Evolutionary conservation across 2,797 vertebrate species (phyloP).

Genomic region (Rhabdomys pumilio): DNA sequence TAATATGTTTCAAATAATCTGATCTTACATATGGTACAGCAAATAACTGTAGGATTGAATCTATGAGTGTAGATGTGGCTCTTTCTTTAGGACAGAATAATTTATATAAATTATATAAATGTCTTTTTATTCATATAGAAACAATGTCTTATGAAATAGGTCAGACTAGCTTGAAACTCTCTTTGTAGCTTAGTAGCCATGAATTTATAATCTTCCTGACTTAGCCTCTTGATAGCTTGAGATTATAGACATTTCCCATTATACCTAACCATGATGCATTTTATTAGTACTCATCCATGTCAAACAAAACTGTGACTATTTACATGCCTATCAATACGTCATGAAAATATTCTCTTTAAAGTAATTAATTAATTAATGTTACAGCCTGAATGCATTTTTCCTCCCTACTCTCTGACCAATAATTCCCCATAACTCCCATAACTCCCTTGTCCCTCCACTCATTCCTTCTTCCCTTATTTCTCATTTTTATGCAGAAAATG

Average conservation of each 20-base stretch:
- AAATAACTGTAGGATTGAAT: background rate
- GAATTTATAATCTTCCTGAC: too few relatives aligned
- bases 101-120: slow-evolving; percentile 17
- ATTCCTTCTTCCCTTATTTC: too few relatives aligned
- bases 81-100: background rate
- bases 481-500: too few relatives aligned
- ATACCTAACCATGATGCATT: too few relatives aligned
- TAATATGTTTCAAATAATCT: slow-evolving; percentile 31
- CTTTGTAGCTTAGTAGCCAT: background rate
- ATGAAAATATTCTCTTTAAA: background rate
- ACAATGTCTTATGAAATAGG: background rate
- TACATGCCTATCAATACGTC: background rate
- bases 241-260: background rate
- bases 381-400: too few relatives aligned
- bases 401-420: too few relatives aligned
- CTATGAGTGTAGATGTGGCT: background rate
- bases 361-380: too few relatives aligned
- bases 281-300: slow-evolving; percentile 5
- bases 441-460: too few relatives aligned
- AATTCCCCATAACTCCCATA: too few relatives aligned
- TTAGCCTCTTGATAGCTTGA: background rate
- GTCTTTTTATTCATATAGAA: background rate
- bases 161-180: background rate
- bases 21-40: background rate
- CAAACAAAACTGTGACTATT: background rate